phyloP scores from a whole-genome alignment of 2,888 invertebrate species.

The Xestoiulus laeticollis region DNA sequence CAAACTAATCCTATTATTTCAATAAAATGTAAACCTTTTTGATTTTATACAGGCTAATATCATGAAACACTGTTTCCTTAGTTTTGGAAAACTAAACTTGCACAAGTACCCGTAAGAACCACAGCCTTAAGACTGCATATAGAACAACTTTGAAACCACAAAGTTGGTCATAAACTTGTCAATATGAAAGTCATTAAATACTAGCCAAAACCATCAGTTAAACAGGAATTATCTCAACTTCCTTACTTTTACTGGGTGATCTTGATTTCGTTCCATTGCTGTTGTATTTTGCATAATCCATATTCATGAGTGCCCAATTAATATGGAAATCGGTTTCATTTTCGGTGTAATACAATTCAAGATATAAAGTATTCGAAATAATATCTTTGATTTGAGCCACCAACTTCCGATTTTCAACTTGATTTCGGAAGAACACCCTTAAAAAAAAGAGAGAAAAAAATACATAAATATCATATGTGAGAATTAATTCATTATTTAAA shows the following conservation, averaged over 20 bases:
- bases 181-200: neutral
- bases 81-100: neutral
- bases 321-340: constrained; percentile 20
- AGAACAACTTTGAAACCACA: neutral
- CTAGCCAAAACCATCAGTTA: neutral
- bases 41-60: too few species aligned
- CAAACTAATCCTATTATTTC: too few species aligned
- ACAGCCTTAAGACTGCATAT: neutral
- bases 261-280: neutral
- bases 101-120: neutral
- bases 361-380: neutral
- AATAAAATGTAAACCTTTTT: neutral
- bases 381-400: constrained; percentile 36
- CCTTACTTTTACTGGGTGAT: neutral
- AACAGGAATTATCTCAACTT: neutral
- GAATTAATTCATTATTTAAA: too few species aligned
- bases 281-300: neutral
- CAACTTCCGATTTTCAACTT: neutral
- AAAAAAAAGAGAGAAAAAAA: neutral
- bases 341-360: constrained; percentile 1
- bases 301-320: neutral
- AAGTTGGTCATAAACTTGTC: neutral
- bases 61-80: too few species aligned
- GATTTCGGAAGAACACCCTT: neutral
- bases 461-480: too few species aligned